Evolutionary conservation across 2,113 vertebrate genomes (phyloP).

Genomic region (Oriolus oriolus): DNA sequence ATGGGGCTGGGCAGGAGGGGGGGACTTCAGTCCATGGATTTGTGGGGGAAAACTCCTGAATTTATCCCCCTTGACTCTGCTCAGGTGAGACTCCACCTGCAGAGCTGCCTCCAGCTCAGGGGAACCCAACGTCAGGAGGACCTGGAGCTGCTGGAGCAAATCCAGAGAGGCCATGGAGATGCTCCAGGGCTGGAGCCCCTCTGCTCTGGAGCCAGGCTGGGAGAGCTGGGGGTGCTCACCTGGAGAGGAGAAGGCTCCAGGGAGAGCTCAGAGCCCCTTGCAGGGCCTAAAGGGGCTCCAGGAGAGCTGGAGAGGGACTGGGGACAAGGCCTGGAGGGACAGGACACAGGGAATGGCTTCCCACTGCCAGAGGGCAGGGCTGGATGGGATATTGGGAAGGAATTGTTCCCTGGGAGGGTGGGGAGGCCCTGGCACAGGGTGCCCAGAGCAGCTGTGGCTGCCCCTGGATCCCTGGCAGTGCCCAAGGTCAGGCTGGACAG

Average conservation of each 20-base stretch:
- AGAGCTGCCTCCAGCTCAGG: not conserved
- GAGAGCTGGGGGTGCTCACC: not conserved
- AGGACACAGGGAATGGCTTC: not conserved
- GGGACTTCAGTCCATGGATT: not conserved
- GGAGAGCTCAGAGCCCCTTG: not conserved
- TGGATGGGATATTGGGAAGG: not conserved
- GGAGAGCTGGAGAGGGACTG: not conserved
- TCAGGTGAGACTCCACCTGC: not conserved
- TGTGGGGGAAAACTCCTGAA: not conserved
- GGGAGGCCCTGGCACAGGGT: not conserved
- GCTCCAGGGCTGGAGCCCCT: not conserved
- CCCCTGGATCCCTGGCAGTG: not conserved
- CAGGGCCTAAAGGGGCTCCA: not conserved
- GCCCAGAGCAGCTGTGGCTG: not conserved
- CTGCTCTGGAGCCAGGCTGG: not conserved
- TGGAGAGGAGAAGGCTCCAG: not conserved
- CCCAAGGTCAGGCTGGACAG: accelerated
- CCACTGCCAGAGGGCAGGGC: not conserved
- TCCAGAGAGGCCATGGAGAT: accelerated
- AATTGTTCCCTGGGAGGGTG: not conserved
- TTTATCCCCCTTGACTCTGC: not conserved
- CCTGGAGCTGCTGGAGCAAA: accelerated
- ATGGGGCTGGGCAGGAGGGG: not conserved
- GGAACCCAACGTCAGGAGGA: not conserved
- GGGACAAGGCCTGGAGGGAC: not conserved